Evolutionary conservation across 2,888 invertebrate genomes (phyloP).

Genomic region (Craniophora ligustri): DNA sequence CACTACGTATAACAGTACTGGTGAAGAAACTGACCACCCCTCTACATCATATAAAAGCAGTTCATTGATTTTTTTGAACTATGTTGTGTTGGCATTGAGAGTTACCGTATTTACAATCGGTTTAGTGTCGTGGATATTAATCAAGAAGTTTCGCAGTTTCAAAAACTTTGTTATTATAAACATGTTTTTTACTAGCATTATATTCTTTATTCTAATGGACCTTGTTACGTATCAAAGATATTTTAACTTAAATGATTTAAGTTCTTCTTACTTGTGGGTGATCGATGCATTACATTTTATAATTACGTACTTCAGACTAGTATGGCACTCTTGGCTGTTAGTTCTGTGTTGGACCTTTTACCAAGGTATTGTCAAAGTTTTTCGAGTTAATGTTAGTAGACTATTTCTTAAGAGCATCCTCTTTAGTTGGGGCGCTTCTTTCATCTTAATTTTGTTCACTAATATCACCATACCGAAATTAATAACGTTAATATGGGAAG

Average conservation of each 20-base stretch:
- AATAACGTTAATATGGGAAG: neutral
- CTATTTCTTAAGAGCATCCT: slow-evolving; percentile 6
- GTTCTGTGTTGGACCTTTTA: slow-evolving; percentile 14
- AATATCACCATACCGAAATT: neutral
- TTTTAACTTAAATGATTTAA: too few species aligned
- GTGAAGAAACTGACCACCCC: neutral
- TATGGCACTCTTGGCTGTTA: slow-evolving; percentile 1
- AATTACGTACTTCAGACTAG: neutral
- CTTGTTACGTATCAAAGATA: too few species aligned
- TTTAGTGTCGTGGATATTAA: slow-evolving; percentile 3
- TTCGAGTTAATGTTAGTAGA: slow-evolving; percentile 1
- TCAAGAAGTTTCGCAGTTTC: slow-evolving; percentile 3
- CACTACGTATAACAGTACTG: neutral
- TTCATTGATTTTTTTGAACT: neutral
- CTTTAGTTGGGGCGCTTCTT: slow-evolving; percentile 5
- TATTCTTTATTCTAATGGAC: neutral
- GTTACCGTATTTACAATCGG: slow-evolving; percentile 4
- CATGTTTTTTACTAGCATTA: neutral
- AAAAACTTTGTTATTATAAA: slow-evolving; percentile 11
- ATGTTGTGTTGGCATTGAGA: neutral
- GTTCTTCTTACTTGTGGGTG: too few species aligned
- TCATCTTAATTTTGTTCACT: neutral
- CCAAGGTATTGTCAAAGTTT: slow-evolving; percentile 12
- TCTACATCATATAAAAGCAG: neutral
- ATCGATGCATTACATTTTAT: too few species aligned